Conservation (phyloP, 2,797 vertebrate genomes). For the Micropoecilia bifurca region DNA sequence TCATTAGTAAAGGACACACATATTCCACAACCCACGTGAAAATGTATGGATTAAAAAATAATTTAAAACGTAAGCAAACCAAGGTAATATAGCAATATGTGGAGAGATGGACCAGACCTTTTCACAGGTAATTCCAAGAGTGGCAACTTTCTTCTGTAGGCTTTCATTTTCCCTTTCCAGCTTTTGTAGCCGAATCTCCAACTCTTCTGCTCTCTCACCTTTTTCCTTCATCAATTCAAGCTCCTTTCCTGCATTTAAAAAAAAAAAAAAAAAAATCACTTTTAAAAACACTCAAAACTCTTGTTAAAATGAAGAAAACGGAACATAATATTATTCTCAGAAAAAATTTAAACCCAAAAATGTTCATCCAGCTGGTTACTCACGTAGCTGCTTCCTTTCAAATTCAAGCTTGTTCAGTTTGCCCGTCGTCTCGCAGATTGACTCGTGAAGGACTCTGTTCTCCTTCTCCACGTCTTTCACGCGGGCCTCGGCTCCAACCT, state of each 20-base stretch:
- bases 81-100: conserved; percentile 5
- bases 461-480: conserved; percentile 97
- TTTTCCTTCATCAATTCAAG: conserved; percentile 93
- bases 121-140: conserved; percentile 93
- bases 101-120: conserved; percentile 79
- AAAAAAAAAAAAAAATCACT: background rate
- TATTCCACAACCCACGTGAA: background rate
- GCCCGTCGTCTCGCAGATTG: conserved; percentile 93
- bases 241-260: conserved; percentile 84
- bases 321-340: background rate
- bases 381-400: conserved; percentile 91
- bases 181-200: conserved; percentile 88
- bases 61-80: background rate
- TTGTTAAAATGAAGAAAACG: background rate
- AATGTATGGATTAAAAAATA: background rate
- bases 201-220: conserved; percentile 91
- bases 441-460: conserved; percentile 95
- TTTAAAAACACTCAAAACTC: background rate
- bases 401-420: conserved; percentile 95
- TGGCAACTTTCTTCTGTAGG: conserved; percentile 93
- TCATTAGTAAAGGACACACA: background rate
- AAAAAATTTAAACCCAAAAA: background rate
- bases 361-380: conserved; percentile 19
- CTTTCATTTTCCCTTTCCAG: conserved; percentile 93
- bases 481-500: conserved; percentile 93